phyloP scores from a whole-genome alignment of 2,797 vertebrate species.

The Halcyon chelicuti region DNA sequence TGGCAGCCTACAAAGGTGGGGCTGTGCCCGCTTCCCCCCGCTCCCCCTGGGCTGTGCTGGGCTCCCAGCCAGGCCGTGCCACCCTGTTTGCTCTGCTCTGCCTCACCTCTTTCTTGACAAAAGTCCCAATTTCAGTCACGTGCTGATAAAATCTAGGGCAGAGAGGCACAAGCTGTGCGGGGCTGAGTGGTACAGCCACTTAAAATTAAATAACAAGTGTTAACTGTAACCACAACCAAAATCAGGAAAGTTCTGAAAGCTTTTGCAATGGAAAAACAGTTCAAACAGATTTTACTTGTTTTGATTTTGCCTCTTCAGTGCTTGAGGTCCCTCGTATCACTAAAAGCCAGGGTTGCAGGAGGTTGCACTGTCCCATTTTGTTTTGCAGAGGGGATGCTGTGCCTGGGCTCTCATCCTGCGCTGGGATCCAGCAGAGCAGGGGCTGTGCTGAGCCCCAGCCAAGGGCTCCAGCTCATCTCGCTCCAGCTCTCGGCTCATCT shows the following conservation, averaged over 20 bases:
- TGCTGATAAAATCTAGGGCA: conserved; percentile 37
- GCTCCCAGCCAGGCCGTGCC: neutral
- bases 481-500: neutral
- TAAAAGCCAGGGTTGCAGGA: neutral
- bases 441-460: neutral
- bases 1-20: neutral
- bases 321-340: accelerated
- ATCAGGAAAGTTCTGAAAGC: neutral
- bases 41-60: accelerated
- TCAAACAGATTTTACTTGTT: neutral
- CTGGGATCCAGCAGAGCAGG: neutral
- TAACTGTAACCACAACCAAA: neutral
- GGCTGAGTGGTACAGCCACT: neutral
- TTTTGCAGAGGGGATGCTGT: neutral
- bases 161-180: neutral
- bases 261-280: neutral
- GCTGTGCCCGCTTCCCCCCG: accelerated
- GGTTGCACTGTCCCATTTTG: accelerated
- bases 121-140: neutral
- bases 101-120: neutral
- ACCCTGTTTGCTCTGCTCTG: neutral
- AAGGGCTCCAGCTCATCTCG: neutral
- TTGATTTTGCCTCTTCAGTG: neutral
- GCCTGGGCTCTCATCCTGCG: neutral
- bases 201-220: neutral